Evolutionary conservation across 2,797 vertebrate genomes (phyloP).

Genomic region (Paratrypauchen microcephalus): DNA sequence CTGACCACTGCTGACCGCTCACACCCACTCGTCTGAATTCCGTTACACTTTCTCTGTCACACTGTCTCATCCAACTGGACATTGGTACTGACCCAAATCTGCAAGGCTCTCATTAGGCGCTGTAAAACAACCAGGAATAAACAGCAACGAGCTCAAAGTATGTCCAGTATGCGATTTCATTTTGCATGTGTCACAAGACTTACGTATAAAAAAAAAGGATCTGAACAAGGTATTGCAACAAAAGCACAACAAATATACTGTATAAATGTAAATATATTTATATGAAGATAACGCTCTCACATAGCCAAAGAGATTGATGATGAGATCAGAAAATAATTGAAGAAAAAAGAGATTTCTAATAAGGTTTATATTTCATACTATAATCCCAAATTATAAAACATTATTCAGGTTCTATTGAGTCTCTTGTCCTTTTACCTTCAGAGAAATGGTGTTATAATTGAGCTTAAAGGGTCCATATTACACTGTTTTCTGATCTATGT

Average conservation of each 20-base stretch:
- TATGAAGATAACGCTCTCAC: neutral
- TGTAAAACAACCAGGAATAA: constrained; percentile 47
- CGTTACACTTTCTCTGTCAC: constrained; percentile 63
- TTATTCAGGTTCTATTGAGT: neutral
- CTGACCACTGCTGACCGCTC: constrained; percentile 64
- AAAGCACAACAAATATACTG: too few species aligned
- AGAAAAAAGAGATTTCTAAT: too few species aligned
- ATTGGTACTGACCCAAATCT: constrained; percentile 43
- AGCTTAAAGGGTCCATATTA: neutral
- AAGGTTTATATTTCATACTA: neutral
- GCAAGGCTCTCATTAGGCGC: constrained; percentile 49
- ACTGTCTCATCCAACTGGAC: constrained; percentile 42
- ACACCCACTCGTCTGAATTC: constrained; percentile 83
- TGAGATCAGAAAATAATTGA: neutral
- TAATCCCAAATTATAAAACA: neutral
- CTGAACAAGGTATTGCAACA: too few species aligned
- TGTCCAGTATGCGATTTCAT: neutral
- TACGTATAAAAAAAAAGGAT: too few species aligned
- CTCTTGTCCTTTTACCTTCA: neutral
- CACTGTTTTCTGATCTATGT: too few species aligned
- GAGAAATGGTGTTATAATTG: neutral
- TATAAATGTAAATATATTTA: neutral
- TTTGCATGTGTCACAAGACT: neutral
- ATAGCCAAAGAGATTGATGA: neutral
- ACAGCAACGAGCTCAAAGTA: constrained; percentile 8